These are phyloP conservation scores for Hydropsyche tenuis DNA, from an alignment of 1,140 invertebrate species.

Conservation along the genomic window DNA sequence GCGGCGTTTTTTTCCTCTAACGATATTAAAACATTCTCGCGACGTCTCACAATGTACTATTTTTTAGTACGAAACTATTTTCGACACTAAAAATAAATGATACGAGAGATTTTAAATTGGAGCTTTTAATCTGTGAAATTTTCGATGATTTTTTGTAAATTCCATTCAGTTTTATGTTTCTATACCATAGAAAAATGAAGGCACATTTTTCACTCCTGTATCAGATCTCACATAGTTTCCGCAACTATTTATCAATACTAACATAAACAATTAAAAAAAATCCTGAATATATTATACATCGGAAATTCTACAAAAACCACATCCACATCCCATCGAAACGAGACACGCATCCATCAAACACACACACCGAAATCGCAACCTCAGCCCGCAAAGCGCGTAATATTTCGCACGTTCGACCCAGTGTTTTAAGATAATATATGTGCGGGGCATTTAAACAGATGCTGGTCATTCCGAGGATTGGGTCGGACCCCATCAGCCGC, in stretches of 20 bases:
- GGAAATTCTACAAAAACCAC: no score
- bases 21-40: conserved; percentile 17
- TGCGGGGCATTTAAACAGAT: conserved; percentile 19
- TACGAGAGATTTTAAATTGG: neutral
- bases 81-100: neutral
- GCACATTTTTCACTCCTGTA: neutral
- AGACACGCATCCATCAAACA: neutral
- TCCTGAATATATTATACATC: no score
- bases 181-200: neutral
- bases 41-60: neutral
- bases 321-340: no score
- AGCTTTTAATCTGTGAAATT: neutral
- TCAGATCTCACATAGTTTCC: neutral
- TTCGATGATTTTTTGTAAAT: neutral
- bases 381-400: neutral
- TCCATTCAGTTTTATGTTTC: no score
- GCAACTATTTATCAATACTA: no score
- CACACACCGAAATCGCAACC: neutral
- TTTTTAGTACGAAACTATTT: neutral
- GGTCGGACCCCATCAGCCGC: conserved; percentile 17
- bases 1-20: no score
- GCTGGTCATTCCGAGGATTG: conserved; percentile 15
- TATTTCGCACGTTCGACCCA: neutral
- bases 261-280: no score
- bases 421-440: conserved; percentile 25